Conservation (phyloP, 1,140 invertebrate species). For the Caligus rogercresseyi region DNA sequence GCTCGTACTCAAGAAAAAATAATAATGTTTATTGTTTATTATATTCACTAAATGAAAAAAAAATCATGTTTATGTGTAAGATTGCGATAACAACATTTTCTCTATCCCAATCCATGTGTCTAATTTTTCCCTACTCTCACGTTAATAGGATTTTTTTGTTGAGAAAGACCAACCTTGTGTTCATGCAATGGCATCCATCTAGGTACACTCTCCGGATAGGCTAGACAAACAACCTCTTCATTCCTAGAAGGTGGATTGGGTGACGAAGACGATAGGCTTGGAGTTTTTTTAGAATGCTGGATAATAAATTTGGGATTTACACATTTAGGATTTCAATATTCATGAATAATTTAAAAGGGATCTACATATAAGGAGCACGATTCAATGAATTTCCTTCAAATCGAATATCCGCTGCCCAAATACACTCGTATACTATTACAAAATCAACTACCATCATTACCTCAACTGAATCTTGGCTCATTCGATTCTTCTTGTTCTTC, state of each 20-base stretch:
- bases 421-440: neutral
- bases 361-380: neutral
- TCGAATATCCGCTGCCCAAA: neutral
- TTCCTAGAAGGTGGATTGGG: no score
- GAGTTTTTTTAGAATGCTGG: neutral
- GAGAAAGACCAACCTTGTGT: neutral
- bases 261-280: neutral
- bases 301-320: no score
- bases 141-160: no score
- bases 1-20: no score
- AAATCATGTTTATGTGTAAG: no score
- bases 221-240: neutral
- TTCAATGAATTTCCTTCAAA: neutral
- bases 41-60: no score
- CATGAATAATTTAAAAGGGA: no score
- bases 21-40: no score
- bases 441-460: neutral
- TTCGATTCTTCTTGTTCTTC: neutral
- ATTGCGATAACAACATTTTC: no score
- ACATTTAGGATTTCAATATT: no score
- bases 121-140: no score
- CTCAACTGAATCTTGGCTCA: neutral
- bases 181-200: neutral
- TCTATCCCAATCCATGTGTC: no score
- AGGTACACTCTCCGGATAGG: neutral